These are phyloP conservation scores for Pachyramphus minor DNA, from an alignment of 2,113 vertebrate species.

Conservation along the genomic window DNA sequence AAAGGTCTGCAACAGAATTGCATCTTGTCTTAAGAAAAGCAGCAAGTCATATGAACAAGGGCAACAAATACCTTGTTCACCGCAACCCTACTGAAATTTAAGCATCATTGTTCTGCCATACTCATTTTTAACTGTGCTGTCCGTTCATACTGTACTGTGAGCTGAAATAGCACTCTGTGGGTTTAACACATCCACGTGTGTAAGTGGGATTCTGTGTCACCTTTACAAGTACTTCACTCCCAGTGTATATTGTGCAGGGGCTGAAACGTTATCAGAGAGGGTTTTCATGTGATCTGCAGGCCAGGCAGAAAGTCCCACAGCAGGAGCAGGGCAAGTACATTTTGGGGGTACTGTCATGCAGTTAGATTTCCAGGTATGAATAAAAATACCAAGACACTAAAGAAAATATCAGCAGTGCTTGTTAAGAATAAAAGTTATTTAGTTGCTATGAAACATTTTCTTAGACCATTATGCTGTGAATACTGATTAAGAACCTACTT, in stretches of 20 bases:
- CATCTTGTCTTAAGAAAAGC: not conserved
- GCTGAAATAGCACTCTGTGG: not conserved
- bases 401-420: not conserved
- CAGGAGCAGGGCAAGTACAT: not conserved
- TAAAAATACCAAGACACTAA: not conserved
- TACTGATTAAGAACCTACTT: not conserved
- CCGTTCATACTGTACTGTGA: not conserved
- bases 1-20: not conserved
- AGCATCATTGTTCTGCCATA: not conserved
- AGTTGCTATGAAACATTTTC: not conserved
- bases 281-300: not conserved
- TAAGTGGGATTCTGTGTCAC: not conserved
- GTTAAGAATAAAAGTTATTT: not conserved
- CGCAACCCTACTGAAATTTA: not conserved
- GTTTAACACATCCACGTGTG: not conserved
- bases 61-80: not conserved
- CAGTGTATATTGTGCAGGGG: accelerated
- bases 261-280: not conserved
- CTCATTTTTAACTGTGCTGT: not conserved
- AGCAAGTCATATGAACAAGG: not conserved
- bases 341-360: accelerated
- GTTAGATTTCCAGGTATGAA: not conserved
- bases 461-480: not conserved
- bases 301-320: not conserved
- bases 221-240: not conserved